Conservation (phyloP, 2,113 vertebrate species). For the Bucco capensis region DNA sequence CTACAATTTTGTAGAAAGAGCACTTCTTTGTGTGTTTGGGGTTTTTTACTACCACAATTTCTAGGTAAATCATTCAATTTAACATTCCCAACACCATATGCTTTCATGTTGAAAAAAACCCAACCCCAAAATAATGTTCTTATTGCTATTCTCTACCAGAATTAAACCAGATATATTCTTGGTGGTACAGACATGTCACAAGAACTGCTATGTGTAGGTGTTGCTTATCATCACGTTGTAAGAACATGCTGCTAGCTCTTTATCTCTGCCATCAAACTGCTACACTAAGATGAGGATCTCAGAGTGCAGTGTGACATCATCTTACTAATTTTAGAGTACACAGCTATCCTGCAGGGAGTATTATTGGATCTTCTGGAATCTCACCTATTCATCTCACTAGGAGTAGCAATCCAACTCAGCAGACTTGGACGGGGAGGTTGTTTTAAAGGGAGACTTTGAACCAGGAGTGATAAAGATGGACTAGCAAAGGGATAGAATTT, state of each 20-base stretch:
- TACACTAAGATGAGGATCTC: neutral
- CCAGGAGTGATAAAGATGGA: neutral
- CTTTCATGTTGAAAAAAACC: neutral
- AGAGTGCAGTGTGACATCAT: neutral
- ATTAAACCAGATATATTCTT: neutral
- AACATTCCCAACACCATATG: neutral
- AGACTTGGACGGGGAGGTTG: neutral
- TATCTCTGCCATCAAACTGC: neutral
- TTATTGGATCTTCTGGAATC: neutral
- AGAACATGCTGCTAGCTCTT: neutral
- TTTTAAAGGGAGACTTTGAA: neutral
- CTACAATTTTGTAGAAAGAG: neutral
- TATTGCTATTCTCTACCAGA: neutral
- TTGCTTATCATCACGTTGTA: neutral
- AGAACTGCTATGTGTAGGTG: neutral
- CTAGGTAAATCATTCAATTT: neutral
- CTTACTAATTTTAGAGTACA: neutral
- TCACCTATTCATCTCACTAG: neutral
- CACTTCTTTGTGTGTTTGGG: neutral
- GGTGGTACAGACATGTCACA: neutral
- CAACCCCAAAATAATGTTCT: neutral
- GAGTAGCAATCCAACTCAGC: neutral
- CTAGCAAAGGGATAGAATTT: neutral
- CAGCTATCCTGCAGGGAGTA: neutral
- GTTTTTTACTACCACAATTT: neutral